phyloP scores from a whole-genome alignment of 2,797 vertebrate species.

The Galago senegalensis region DNA sequence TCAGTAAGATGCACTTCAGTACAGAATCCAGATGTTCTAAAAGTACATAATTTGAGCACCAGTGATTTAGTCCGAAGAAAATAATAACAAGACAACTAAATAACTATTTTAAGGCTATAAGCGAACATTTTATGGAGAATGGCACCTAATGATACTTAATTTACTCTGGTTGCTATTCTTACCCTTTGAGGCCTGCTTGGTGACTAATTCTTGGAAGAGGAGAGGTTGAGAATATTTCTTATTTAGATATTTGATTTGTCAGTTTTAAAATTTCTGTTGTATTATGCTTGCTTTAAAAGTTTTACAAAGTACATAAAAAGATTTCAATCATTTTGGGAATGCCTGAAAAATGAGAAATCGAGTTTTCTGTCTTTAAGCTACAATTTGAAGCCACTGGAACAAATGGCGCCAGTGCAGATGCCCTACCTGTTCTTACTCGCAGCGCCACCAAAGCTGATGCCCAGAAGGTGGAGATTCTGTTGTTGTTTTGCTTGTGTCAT shows the following conservation, averaged over 20 bases:
- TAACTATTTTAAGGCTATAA: slow-evolving; percentile 32
- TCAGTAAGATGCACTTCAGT: not conserved
- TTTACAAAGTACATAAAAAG: not conserved
- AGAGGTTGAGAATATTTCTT: not conserved
- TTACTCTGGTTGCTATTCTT: slow-evolving; percentile 44
- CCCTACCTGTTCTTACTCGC: not conserved
- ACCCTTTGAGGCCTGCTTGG: not conserved
- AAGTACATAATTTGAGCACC: slow-evolving; percentile 66
- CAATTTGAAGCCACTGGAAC: not conserved
- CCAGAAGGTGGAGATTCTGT: not conserved
- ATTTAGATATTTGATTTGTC: not conserved
- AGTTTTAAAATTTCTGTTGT: not conserved
- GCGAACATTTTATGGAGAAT: not conserved
- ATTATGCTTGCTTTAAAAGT: not conserved
- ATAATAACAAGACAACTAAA: slow-evolving; percentile 61
- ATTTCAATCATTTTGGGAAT: not conserved
- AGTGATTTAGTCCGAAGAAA: slow-evolving; percentile 73
- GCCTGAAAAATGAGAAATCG: not conserved
- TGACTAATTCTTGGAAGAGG: slow-evolving; percentile 43
- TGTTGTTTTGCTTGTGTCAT: not conserved
- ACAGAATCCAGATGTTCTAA: slow-evolving; percentile 63
- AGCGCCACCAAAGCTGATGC: not conserved
- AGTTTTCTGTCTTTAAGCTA: not conserved
- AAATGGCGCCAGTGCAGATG: not conserved
- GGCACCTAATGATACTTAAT: not conserved